Evolutionary conservation across 2,113 vertebrate genomes (phyloP).

Genomic region (Dromaius novaehollandiae): DNA sequence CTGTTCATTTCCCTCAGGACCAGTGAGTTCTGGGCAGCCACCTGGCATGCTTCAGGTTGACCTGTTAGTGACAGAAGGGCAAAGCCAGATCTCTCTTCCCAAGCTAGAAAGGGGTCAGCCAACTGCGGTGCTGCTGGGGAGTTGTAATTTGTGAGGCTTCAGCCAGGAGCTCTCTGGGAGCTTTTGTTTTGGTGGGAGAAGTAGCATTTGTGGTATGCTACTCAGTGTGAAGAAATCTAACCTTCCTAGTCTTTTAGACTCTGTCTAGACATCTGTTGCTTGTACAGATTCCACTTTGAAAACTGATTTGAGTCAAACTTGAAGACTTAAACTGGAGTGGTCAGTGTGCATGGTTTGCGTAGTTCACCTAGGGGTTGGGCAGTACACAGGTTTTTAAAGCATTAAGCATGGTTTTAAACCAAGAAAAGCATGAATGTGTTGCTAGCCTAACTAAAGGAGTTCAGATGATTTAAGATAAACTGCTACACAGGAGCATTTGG

Average conservation of each 20-base stretch:
- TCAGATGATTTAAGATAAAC: not conserved
- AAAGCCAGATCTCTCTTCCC: not conserved
- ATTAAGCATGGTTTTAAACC: not conserved
- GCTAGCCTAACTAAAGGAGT: not conserved
- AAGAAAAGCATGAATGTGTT: too few species aligned
- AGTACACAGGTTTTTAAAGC: too few species aligned
- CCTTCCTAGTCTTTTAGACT: not conserved
- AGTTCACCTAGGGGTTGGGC: not conserved
- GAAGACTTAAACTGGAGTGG: accelerated
- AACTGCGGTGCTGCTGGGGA: not conserved
- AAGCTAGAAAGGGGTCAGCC: too few species aligned
- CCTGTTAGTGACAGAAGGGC: not conserved
- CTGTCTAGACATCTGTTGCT: not conserved
- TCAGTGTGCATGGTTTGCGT: accelerated
- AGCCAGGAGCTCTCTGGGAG: not conserved
- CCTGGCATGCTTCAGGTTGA: not conserved
- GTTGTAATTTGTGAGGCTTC: not conserved
- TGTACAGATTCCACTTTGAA: not conserved
- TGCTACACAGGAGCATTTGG: not conserved
- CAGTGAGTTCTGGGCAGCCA: not conserved
- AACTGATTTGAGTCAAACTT: accelerated
- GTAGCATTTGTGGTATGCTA: not conserved
- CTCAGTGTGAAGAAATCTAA: not conserved
- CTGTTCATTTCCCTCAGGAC: not conserved
- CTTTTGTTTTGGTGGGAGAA: not conserved